These are phyloP conservation scores for Liopterus haemorrhoidalis DNA, from an alignment of 2,888 invertebrate species.

Conservation along the genomic window DNA sequence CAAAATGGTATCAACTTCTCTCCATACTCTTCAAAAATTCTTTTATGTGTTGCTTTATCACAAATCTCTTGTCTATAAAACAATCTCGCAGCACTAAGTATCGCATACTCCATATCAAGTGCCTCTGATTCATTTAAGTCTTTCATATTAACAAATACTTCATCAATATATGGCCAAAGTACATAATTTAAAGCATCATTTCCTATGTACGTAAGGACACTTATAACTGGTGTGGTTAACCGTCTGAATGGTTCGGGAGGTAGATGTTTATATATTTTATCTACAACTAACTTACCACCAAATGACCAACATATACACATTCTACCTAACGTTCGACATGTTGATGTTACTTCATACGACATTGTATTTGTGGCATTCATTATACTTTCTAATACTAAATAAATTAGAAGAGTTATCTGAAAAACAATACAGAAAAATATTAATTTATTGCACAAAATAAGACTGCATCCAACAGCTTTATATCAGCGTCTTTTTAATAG, in stretches of 20 bases:
- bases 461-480: too few relatives aligned
- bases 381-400: conserved; percentile 15
- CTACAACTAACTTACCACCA: conserved; percentile 13
- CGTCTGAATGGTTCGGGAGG: conserved; percentile 10
- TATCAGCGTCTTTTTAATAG: too few relatives aligned
- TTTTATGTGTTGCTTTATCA: conserved; percentile 2
- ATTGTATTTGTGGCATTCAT: conserved; percentile 14
- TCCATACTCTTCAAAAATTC: conserved; percentile 10
- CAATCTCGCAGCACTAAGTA: conserved; percentile 12
- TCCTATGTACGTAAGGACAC: conserved; percentile 13
- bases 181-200: conserved; percentile 11
- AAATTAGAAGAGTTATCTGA: conserved; percentile 18
- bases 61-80: conserved; percentile 9
- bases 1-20: conserved; percentile 13
- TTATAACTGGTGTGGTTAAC: conserved; percentile 16
- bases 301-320: conserved; percentile 15
- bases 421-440: too few relatives aligned
- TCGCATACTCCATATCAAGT: conserved; percentile 5
- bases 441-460: too few relatives aligned
- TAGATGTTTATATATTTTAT: conserved; percentile 16
- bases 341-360: conserved; percentile 11
- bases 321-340: conserved; percentile 17
- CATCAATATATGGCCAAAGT: conserved; percentile 16
- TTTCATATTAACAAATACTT: conserved; percentile 10
- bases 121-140: too few relatives aligned